Conservation (phyloP, 2,888 invertebrate species). For the Caenorhabditis sp. region DNA sequence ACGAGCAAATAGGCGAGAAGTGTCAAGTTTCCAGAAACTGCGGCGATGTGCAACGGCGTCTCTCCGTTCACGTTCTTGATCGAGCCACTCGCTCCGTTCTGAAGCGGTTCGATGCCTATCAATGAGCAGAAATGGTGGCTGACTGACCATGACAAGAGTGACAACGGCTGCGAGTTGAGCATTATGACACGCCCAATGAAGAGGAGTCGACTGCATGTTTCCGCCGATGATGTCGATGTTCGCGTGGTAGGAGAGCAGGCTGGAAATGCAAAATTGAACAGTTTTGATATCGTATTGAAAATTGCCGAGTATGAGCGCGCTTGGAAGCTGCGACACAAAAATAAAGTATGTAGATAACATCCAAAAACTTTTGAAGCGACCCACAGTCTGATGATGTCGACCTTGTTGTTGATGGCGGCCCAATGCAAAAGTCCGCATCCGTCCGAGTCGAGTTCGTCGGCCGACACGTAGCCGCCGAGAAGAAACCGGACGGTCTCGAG, state of each 20-base stretch:
- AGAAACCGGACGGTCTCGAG: slow-evolving; percentile 24
- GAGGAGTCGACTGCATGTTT: slow-evolving; percentile 92
- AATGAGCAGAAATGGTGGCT: too few species aligned
- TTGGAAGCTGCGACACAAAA: too few species aligned
- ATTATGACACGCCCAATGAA: slow-evolving; percentile 89
- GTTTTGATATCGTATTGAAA: not conserved
- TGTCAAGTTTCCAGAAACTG: slow-evolving; percentile 36
- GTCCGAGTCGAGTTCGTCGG: slow-evolving; percentile 85
- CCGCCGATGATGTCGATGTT: slow-evolving; percentile 93
- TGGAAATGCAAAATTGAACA: slow-evolving; percentile 1
- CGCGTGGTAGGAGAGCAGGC: slow-evolving; percentile 78
- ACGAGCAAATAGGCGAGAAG: slow-evolving; percentile 43
- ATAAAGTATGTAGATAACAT: too few species aligned
- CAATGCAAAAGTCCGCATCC: slow-evolving; percentile 98
- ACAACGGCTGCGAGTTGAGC: slow-evolving; percentile 23
- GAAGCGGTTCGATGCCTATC: not conserved
- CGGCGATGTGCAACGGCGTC: slow-evolving; percentile 59
- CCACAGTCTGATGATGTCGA: slow-evolving; percentile 85
- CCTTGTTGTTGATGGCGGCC: slow-evolving; percentile 98
- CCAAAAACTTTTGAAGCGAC: too few species aligned
- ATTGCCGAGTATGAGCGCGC: too few species aligned
- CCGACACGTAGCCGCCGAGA: slow-evolving; percentile 31
- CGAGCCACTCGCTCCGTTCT: slow-evolving; percentile 41
- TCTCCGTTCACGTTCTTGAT: slow-evolving; percentile 43
- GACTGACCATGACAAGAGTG: slow-evolving; percentile 32